Conservation (phyloP, 2,888 invertebrate genomes). For the Netelia fuscicornis region DNA sequence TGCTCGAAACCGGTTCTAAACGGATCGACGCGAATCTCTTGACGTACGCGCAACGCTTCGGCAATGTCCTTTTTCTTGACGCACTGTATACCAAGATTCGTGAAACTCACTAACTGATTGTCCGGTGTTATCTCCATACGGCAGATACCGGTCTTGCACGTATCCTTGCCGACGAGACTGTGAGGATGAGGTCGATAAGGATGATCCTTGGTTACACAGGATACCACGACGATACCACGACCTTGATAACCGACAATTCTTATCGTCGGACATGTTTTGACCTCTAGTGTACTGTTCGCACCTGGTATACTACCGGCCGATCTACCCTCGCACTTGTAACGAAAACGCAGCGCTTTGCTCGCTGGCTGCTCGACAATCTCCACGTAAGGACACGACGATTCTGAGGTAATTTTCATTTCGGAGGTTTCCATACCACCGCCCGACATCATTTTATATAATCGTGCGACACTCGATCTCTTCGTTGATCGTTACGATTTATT, state of each 20-base stretch:
- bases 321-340: constrained; percentile 88
- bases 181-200: constrained; percentile 87
- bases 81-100: constrained; percentile 88
- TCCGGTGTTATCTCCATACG: constrained; percentile 84
- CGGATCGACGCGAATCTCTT: constrained; percentile 87
- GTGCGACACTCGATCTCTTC: constrained; percentile 71
- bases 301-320: constrained; percentile 88
- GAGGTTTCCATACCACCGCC: constrained; percentile 80
- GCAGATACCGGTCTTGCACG: constrained; percentile 87
- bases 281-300: constrained; percentile 86
- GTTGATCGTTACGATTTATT: background rate
- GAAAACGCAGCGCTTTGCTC: constrained; percentile 86
- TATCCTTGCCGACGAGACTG: constrained; percentile 87
- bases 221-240: constrained; percentile 87
- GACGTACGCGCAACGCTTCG: constrained; percentile 86
- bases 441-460: constrained; percentile 70
- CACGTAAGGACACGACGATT: constrained; percentile 78
- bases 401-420: constrained; percentile 10
- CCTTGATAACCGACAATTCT: constrained; percentile 86
- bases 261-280: constrained; percentile 87
- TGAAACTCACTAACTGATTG: constrained; percentile 85
- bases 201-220: constrained; percentile 87
- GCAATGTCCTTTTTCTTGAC: constrained; percentile 88
- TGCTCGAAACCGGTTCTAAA: constrained; percentile 87
- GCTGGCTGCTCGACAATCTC: constrained; percentile 87